Evolutionary conservation across 1,140 invertebrate species (phyloP).

Genomic region (silkworm (Bombyx mori)): ASM3026992v2 NC_085115.1:12895501-12896000

Average conservation of each 20-base stretch:
- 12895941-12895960: too few relatives aligned
- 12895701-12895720: slow-evolving; percentile 55
- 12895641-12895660: slow-evolving; percentile 31
- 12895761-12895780: slow-evolving; percentile 25
- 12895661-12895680: slow-evolving; percentile 42
- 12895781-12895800: slow-evolving; percentile 30
- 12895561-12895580: slow-evolving; percentile 18
- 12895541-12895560: slow-evolving; percentile 32
- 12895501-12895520: slow-evolving; percentile 32
- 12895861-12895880: too few relatives aligned
- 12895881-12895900: too few relatives aligned
- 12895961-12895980: too few relatives aligned
- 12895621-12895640: slow-evolving; percentile 9
- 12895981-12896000: too few relatives aligned
- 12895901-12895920: too few relatives aligned
- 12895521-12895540: slow-evolving; percentile 35
- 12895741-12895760: slow-evolving; percentile 37
- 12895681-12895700: slow-evolving; percentile 52
- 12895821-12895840: too few relatives aligned
- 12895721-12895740: slow-evolving; percentile 39
- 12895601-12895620: slow-evolving; percentile 14
- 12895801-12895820: slow-evolving; percentile 9
- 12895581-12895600: slow-evolving; percentile 34
- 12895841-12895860: too few relatives aligned
- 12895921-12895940: too few relatives aligned